phyloP scores from a whole-genome alignment of 1,140 invertebrate species.

The Arion vulgaris region DNA sequence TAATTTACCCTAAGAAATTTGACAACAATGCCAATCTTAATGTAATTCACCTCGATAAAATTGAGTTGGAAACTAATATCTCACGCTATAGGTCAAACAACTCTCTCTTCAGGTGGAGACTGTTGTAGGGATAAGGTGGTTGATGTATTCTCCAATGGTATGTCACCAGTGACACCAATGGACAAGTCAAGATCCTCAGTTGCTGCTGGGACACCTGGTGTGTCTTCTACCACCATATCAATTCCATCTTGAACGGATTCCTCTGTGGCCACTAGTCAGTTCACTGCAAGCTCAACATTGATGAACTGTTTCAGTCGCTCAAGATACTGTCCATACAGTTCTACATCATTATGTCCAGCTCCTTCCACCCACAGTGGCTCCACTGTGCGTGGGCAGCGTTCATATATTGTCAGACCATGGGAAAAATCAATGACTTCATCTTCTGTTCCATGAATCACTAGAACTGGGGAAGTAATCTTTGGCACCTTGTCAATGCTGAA shows the following conservation, averaged over 20 bases:
- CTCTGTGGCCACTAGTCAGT: slow-evolving; percentile 60
- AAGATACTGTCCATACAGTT: slow-evolving; percentile 94
- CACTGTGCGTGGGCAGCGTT: slow-evolving; percentile 95
- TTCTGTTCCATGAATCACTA: slow-evolving; percentile 99
- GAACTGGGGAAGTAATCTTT: slow-evolving; percentile 96
- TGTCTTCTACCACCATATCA: neutral
- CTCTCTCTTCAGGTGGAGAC: slow-evolving; percentile 31
- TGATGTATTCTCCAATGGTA: neutral
- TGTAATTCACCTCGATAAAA: slow-evolving; percentile 8
- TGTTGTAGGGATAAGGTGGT: slow-evolving; percentile 29
- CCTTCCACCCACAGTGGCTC: slow-evolving; percentile 96
- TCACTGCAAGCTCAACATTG: slow-evolving; percentile 84
- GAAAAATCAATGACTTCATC: slow-evolving; percentile 99
- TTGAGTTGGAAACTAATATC: slow-evolving; percentile 1
- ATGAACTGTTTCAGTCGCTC: slow-evolving; percentile 98
- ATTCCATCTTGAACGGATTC: slow-evolving; percentile 32
- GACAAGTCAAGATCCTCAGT: slow-evolving; percentile 27
- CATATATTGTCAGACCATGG: slow-evolving; percentile 98
- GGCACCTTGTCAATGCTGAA: slow-evolving; percentile 94
- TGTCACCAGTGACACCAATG: neutral
- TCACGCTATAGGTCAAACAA: too few relatives aligned
- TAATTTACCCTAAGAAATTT: too few relatives aligned
- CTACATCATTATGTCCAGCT: slow-evolving; percentile 97
- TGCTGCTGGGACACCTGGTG: slow-evolving; percentile 5
- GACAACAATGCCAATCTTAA: too few relatives aligned